phyloP scores from a whole-genome alignment of 2,888 invertebrate species.

The Hydropsyche betteni region DNA sequence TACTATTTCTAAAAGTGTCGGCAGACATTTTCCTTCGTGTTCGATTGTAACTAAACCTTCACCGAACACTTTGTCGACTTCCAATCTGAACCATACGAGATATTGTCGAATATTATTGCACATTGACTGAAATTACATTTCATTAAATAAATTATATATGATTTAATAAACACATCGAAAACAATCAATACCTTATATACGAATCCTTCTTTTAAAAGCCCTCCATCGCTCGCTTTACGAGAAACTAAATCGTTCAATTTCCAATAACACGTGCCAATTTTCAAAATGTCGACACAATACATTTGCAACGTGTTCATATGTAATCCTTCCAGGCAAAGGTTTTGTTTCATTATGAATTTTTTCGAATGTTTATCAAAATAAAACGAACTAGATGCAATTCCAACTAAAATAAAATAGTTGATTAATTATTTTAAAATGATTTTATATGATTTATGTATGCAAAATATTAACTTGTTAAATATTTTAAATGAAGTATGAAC shows the following conservation, averaged over 20 bases:
- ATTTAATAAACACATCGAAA: constrained; percentile 30
- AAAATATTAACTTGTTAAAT: constrained; percentile 61
- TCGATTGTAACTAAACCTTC: constrained; percentile 54
- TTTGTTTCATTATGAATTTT: constrained; percentile 61
- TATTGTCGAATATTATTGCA: constrained; percentile 70
- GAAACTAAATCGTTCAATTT: constrained; percentile 56
- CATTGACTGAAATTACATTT: constrained; percentile 63
- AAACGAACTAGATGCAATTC: constrained; percentile 68
- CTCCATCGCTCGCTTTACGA: constrained; percentile 54
- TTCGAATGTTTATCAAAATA: constrained; percentile 59
- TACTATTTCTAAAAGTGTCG: constrained; percentile 61
- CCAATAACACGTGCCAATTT: constrained; percentile 62
- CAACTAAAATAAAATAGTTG: constrained; percentile 58
- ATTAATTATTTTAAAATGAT: no score
- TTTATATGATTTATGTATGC: not conserved
- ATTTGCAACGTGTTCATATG: constrained; percentile 61
- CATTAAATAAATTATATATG: not conserved
- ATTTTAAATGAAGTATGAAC: constrained; percentile 64
- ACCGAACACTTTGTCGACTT: constrained; percentile 61
- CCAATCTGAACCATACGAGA: constrained; percentile 68
- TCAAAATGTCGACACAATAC: constrained; percentile 58
- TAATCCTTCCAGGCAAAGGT: constrained; percentile 63
- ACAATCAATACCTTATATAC: constrained; percentile 60
- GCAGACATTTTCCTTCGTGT: constrained; percentile 54
- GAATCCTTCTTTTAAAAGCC: constrained; percentile 60